Evolutionary conservation across 2,113 vertebrate genomes (phyloP), one percentile per base, ranked within the genome.

Genomic region (Clarias magur): DNA sequence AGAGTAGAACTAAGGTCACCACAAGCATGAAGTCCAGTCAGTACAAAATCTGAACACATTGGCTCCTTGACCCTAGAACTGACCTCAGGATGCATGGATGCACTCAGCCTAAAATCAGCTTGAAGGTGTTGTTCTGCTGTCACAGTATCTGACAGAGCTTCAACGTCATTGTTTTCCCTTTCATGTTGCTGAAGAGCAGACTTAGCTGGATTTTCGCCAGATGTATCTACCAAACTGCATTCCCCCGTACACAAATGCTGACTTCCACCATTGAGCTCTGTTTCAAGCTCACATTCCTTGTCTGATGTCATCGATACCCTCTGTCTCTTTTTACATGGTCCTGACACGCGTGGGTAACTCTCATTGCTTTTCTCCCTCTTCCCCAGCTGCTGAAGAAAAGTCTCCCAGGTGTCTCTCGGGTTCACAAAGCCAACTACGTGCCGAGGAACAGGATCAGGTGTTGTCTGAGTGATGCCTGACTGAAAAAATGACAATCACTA

Each of bases 1-100:
- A 98, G 94, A 17, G 98, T 95, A 0, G 96, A 93, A 53, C 97
- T 97, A 25, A 99, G 96, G 91, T 99, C 98, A 0, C 98, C 98
- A 0, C 98, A 99, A 70, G 98, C 95, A 0, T 99, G 98, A 1
- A 99, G 96, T 53, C 97, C 98, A 0, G 96, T 98, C 48, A 99
- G 91, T 89, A 99, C 86, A 85, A 97, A 90, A 86, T 93, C 76
- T 34, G 82, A 83, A 42, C 48, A 57, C 0, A 8, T 48, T 10
- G n/a, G 85, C 80, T 34, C 2, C 60, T 65, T 48, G 0, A 73
- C 76, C 16, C 80, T 53, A 68, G 48, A 86, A 30, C 1, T 3
- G 42, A 25, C 25, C 13, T 68, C 11, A 3, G 30, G 19, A 68
- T 48, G 68, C 6, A 27, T 34, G 19, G 65, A 59, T 62, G 83